Conservation (phyloP, 2,113 vertebrate species). For the Bujurquina vittata region DNA sequence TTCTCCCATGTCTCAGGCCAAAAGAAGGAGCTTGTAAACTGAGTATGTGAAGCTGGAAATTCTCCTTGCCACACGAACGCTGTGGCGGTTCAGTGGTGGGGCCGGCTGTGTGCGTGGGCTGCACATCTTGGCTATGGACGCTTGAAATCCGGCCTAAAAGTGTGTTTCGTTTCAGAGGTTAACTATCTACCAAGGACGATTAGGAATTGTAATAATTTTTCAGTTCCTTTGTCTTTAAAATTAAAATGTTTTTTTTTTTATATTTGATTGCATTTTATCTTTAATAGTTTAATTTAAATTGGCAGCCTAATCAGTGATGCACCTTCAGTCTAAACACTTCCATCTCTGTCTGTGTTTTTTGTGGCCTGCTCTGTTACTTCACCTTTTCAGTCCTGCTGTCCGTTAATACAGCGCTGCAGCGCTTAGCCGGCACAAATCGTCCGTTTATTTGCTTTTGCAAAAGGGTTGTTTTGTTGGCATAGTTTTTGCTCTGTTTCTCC, state of each 20-base stretch:
- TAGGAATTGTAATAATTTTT: not conserved
- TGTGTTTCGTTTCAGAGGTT: conserved; percentile 9
- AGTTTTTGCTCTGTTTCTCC: not conserved
- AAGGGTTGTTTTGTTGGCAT: not conserved
- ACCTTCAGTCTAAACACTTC: not conserved
- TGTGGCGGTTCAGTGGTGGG: not conserved
- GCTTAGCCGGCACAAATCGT: not conserved
- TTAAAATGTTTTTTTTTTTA: not conserved
- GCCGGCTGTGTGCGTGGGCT: not conserved
- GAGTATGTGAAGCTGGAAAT: conserved; percentile 41
- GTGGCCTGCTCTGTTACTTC: not conserved
- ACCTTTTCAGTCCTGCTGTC: conserved; percentile 8
- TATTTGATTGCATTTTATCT: not conserved
- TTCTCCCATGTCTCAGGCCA: conserved; percentile 58
- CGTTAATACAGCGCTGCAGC: not conserved
- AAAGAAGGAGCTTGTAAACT: conserved; percentile 46
- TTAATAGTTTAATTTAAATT: not conserved
- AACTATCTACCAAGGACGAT: not conserved
- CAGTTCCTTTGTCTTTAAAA: not conserved
- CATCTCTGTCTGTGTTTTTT: not conserved
- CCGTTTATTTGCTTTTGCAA: not conserved
- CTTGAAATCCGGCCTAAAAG: not conserved
- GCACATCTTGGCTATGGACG: not conserved
- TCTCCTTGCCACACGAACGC: conserved; percentile 11
- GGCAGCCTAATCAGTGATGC: not conserved